Evolutionary conservation across 2,888 invertebrate species (phyloP).

Genomic region (Hemithea aestivaria): DNA sequence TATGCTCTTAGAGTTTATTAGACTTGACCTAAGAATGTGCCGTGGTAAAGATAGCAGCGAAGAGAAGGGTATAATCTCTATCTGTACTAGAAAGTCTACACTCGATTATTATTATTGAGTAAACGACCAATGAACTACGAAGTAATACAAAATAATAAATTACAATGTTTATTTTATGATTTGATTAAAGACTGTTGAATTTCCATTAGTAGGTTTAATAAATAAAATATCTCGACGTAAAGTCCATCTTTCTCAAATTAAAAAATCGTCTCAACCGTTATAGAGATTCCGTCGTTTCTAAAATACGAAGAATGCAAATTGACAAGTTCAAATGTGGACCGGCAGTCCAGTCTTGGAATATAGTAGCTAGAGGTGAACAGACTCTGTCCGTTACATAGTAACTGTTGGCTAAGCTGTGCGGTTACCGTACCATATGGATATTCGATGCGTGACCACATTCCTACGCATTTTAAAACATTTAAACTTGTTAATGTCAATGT

Average conservation of each 20-base stretch:
- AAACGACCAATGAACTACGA: no score
- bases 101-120: no score
- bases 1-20: no score
- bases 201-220: no score
- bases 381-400: conserved; percentile 19
- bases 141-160: no score
- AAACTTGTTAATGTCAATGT: conserved; percentile 8
- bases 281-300: conserved; percentile 52
- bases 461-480: conserved; percentile 10
- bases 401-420: conserved; percentile 11
- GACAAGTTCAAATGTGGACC: conserved; percentile 51
- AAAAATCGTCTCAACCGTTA: conserved; percentile 57
- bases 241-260: conserved; percentile 8
- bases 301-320: conserved; percentile 64
- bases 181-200: no score
- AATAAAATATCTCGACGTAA: no score
- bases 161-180: no score
- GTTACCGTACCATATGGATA: conserved; percentile 27
- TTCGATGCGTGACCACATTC: conserved; percentile 24
- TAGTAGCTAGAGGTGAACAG: conserved; percentile 30
- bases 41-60: no score
- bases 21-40: no score
- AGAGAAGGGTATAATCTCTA: no score
- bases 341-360: conserved; percentile 28
- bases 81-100: no score